Conservation (phyloP, 2,888 invertebrate genomes). For the Heliconius ethilla region DNA sequence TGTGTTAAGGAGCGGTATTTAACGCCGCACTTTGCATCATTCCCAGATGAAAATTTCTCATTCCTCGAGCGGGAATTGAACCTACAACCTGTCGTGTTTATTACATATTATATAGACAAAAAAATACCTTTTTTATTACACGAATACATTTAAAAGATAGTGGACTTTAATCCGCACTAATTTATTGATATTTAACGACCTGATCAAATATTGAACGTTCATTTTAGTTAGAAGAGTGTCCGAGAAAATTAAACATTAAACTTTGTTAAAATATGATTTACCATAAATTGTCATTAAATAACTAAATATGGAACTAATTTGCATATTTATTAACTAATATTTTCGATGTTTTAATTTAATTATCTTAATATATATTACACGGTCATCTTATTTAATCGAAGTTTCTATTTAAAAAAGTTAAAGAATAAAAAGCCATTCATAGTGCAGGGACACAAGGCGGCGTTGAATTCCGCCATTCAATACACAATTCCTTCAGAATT, state of each 20-base stretch:
- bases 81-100: too few species aligned
- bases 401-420: neutral
- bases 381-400: neutral
- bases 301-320: neutral
- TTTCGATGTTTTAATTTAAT: neutral
- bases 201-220: slow-evolving; percentile 26
- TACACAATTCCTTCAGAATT: too few species aligned
- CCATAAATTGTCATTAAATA: neutral
- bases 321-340: neutral
- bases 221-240: neutral
- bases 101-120: slow-evolving; percentile 43
- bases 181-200: slow-evolving; percentile 29
- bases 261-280: neutral
- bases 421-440: too few species aligned
- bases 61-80: too few species aligned
- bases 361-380: neutral
- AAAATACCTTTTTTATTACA: slow-evolving; percentile 43
- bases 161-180: slow-evolving; percentile 33
- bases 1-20: too few species aligned
- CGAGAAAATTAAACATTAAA: neutral
- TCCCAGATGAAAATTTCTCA: too few species aligned
- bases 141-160: slow-evolving; percentile 38
- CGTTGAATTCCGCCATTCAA: too few species aligned
- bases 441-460: too few species aligned
- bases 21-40: too few species aligned